Evolutionary conservation across 1,140 invertebrate genomes (phyloP).

Genomic region (Harlomillsia oculata): DNA sequence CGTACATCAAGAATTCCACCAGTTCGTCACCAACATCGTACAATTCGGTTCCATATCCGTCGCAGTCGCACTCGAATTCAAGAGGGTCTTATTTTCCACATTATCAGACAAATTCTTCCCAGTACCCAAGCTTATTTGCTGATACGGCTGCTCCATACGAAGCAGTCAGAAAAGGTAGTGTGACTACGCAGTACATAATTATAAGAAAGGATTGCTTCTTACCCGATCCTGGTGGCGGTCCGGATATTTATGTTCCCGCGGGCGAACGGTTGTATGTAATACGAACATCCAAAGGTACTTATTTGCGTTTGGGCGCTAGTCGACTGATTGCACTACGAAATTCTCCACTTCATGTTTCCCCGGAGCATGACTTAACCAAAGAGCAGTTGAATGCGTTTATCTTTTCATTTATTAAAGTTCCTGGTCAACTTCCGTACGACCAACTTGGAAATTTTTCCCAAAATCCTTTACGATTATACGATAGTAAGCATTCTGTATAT

Average conservation of each 20-base stretch:
- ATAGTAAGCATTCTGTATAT: background rate
- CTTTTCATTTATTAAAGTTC: slow-evolving; percentile 17
- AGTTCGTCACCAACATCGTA: too few species aligned
- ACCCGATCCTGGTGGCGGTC: slow-evolving; percentile 22
- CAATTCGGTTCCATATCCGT: too few species aligned
- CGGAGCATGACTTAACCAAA: slow-evolving; percentile 18
- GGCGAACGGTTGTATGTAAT: slow-evolving; percentile 29
- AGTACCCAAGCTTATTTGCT: too few species aligned
- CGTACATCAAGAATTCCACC: too few species aligned
- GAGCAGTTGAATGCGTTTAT: slow-evolving; percentile 24
- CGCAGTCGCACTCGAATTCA: too few species aligned
- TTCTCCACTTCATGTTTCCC: slow-evolving; percentile 1
- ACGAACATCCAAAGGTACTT: slow-evolving; percentile 18
- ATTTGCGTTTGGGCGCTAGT: slow-evolving; percentile 19
- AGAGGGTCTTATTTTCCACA: background rate
- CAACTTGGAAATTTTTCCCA: background rate
- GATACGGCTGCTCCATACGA: background rate
- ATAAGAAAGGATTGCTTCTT: slow-evolving; percentile 29
- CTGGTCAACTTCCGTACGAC: background rate
- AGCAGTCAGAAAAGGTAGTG: slow-evolving; percentile 19
- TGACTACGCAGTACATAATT: slow-evolving; percentile 18
- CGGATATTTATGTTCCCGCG: slow-evolving; percentile 24
- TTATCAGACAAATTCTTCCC: too few species aligned
- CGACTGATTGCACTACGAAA: slow-evolving; percentile 18
- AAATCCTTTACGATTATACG: background rate